These are phyloP conservation scores for Tetramorium bicarinatum DNA, from an alignment of 2,888 invertebrate genomes.

Conservation along the genomic window DNA sequence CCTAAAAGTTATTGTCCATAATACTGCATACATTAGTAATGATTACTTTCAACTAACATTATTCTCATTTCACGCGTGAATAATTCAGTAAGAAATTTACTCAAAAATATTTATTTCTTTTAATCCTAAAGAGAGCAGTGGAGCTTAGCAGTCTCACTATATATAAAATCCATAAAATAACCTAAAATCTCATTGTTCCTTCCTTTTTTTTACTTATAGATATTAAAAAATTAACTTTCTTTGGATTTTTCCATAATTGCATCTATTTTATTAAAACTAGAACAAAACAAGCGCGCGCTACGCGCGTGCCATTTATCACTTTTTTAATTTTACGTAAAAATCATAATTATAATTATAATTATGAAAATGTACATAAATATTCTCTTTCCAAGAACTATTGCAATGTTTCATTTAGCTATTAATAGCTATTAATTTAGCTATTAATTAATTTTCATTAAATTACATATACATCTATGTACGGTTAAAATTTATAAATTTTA, in stretches of 20 bases:
- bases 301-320: too few relatives aligned
- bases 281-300: too few relatives aligned
- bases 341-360: too few relatives aligned
- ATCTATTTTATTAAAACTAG: not conserved
- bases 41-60: constrained; percentile 8
- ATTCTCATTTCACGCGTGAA: not conserved
- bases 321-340: too few relatives aligned
- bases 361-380: too few relatives aligned
- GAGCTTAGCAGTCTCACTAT: not conserved
- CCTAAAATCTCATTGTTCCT: too few relatives aligned
- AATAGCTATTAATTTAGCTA: too few relatives aligned
- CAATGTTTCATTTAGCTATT: too few relatives aligned
- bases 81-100: not conserved
- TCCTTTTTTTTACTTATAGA: not conserved
- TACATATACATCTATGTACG: too few relatives aligned
- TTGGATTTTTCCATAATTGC: not conserved
- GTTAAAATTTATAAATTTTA: too few relatives aligned
- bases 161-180: not conserved
- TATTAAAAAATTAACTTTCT: not conserved
- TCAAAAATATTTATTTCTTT: constrained; percentile 4
- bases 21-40: not conserved
- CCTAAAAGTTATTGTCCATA: not conserved
- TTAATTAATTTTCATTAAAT: too few relatives aligned
- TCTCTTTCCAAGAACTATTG: too few relatives aligned
- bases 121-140: not conserved